Base-by-base conservation (phyloP, 23 tunicate species). In the Diplosoma virens region DNA sequence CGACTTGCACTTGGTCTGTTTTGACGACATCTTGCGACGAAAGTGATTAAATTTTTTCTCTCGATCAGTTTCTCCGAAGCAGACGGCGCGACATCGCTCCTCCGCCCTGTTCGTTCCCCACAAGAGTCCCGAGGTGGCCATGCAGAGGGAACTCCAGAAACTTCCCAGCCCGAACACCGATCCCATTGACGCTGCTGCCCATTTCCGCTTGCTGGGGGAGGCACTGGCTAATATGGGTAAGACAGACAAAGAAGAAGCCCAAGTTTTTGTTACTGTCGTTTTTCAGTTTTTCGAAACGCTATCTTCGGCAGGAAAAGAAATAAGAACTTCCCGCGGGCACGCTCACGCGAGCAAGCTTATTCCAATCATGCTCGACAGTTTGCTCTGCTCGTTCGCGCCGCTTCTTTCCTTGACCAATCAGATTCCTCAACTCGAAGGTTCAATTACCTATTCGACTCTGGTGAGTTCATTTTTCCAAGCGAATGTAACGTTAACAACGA, bases 151-250 rank as follows among this genome's bases (percentile, higher is more conserved):
- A 33, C 59, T 92, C 2, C 59, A 54, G 22, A 76, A 72, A 48
- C 52, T 85, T 22, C 87, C 97, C 1, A 50, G 53, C 4, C 97
- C 97, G 1, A 6, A 84, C 0, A 75, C 71, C 18, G 87, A 85
- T 70, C 84, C 92, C 2, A 75, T 92, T 16, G 97, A 92, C 50
- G 80, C 97, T 50, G 97, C 97, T 16, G 87, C 92, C 0, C 89
- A 84, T 33, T 81, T 92, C 48, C 69, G 67, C 21, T 30, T 92
- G 48, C 84, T 92, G 35, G 91, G 92, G n/a, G 81, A 85, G 37
- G 53, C 84, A 31, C 81, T 92, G 20, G 1, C 20, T 32, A 76
- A 77, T 20, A 71, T 86, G 1, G 92, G 92, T 86, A 23, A 32
- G 47, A 9, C 14, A 41, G 14, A 41, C 9, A 7, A 41, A 7